These are phyloP conservation scores for Rhyacophila evoluta DNA, from an alignment of 2,888 invertebrate species.

Conservation along the genomic window DNA sequence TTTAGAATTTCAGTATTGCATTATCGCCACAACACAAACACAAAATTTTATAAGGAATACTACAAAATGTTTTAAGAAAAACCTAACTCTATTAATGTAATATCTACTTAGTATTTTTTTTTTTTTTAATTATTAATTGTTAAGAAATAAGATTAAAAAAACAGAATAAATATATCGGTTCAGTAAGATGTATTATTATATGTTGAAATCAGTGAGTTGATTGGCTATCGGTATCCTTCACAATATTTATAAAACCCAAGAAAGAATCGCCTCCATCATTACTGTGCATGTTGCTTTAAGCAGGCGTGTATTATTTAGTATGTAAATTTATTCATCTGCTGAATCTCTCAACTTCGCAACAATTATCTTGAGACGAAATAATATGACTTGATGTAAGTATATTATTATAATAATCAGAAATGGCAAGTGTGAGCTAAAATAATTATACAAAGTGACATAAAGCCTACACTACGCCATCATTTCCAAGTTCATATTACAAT, in stretches of 20 bases:
- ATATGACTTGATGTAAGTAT: background rate
- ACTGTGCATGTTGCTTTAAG: background rate
- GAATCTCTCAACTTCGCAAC: background rate
- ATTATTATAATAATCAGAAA: background rate
- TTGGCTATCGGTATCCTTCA: background rate
- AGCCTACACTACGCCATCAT: background rate
- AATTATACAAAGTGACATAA: background rate
- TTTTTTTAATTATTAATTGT: too few relatives aligned
- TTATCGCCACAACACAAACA: too few relatives aligned
- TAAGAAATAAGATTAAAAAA: too few relatives aligned
- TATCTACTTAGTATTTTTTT: too few relatives aligned
- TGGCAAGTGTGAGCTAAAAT: background rate
- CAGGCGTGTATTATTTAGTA: constrained; percentile 18
- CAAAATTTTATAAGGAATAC: too few relatives aligned
- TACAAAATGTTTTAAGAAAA: too few relatives aligned
- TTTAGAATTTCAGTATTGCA: too few relatives aligned
- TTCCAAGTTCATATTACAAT: background rate
- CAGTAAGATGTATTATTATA: background rate
- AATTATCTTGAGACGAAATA: background rate
- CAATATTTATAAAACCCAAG: constrained; percentile 7
- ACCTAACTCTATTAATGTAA: too few relatives aligned
- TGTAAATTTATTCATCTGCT: constrained; percentile 1
- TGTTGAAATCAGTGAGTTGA: background rate
- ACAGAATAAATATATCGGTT: too few relatives aligned
- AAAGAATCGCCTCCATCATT: background rate